These are phyloP conservation scores for Pharmacophagus antenor DNA, from an alignment of 2,888 invertebrate species.

Conservation along the genomic window DNA sequence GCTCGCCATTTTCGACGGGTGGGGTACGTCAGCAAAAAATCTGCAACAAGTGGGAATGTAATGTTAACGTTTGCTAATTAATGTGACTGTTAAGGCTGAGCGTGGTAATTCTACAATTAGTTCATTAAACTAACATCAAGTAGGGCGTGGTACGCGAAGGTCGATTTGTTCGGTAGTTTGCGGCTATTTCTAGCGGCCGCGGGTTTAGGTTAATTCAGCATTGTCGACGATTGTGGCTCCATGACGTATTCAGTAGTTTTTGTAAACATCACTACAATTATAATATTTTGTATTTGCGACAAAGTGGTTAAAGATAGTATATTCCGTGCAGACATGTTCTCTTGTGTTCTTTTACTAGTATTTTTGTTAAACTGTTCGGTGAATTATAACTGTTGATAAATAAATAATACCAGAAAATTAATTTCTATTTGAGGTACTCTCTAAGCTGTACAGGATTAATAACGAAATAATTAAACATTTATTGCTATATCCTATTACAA, in stretches of 20 bases:
- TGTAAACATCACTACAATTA: background rate
- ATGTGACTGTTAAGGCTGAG: background rate
- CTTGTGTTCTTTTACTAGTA: background rate
- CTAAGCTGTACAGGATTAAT: background rate
- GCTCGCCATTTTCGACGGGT: slow-evolving; percentile 78
- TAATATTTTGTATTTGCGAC: background rate
- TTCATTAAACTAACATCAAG: slow-evolving; percentile 30
- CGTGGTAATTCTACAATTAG: slow-evolving; percentile 32
- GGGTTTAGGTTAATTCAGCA: slow-evolving; percentile 24
- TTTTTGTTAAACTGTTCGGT: background rate
- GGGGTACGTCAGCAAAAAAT: slow-evolving; percentile 60
- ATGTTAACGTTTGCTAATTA: background rate
- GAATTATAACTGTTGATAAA: background rate
- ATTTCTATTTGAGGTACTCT: background rate
- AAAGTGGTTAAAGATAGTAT: background rate
- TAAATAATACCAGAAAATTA: background rate
- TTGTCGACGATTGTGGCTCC: background rate
- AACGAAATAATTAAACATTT: background rate
- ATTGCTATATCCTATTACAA: background rate
- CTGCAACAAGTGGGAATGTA: slow-evolving; percentile 61
- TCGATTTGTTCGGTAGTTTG: slow-evolving; percentile 34
- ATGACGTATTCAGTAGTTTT: background rate
- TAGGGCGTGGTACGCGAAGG: slow-evolving; percentile 34
- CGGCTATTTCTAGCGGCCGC: slow-evolving; percentile 36
- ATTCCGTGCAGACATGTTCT: background rate